Evolutionary conservation across 2,888 invertebrate genomes (phyloP), one percentile per base, ranked within the genome.

Genomic region (Phortica okadai): DNA sequence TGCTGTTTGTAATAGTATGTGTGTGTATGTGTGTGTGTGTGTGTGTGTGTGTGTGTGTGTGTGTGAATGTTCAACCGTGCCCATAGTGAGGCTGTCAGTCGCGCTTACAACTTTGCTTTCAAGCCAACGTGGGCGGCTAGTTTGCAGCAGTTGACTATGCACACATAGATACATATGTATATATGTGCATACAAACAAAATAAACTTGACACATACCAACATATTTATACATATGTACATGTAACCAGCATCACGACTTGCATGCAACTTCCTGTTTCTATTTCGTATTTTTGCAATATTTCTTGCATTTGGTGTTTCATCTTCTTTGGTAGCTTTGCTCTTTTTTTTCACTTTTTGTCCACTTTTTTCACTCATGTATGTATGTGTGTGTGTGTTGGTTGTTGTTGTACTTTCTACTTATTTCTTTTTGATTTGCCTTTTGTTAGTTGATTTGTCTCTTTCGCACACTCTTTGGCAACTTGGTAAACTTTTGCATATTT

Each of bases 401-500:
- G 45, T 11, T n/a, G 7, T 21, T 44, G 67, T 4, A n/a, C 45
- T 69, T 69, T 72, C 70, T 50, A n/a, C 8, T 70, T 70, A 50
- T 70, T 70, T 54, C 42, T 14, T 10, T 21, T 25, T 70, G 54
- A 33, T 33, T 33, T 33, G 33, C 33, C 25, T 25, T 25, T 54
- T 70, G 14, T 70, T 11, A 25, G 11, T 54, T 16, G 14, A 70
- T 21, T 54, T 54, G 11, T 70, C 70, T 72, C 56, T 70, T 1
- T 7, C 33, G 11, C 21, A 33, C 33, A 1, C 16, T 56, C 45
- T 69, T 44, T 67, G 33, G 56, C 25, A 56, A 56, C 70, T 72
- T 81, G 78, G 80, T 82, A 84, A 86, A 85, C 85, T 85, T 85
- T 85, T 85, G 85, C 85, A 85, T 85, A 85, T 85, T 85, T 86